A percentile compares a stretch with the other conserved stretches of the same genome.
phyloP scores from a whole-genome alignment of 2,888 invertebrate species.

The Drosophila helvetica region DNA sequence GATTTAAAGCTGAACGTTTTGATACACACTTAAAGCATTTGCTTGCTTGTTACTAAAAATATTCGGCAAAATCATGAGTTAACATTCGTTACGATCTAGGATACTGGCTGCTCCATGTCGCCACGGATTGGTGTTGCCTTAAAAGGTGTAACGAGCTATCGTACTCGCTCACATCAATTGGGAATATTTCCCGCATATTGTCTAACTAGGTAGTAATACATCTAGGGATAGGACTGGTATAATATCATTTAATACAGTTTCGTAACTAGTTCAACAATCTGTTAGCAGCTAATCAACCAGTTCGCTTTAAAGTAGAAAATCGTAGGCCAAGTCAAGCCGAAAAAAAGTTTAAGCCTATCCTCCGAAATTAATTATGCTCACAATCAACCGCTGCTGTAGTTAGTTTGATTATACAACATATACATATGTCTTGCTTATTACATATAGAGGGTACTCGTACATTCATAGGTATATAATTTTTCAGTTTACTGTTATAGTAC shows the following conservation, averaged over 20 bases:
- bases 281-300: slow-evolving; percentile 39
- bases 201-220: slow-evolving; percentile 77
- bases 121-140: slow-evolving; percentile 60
- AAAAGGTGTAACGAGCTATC: slow-evolving; percentile 59
- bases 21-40: slow-evolving; percentile 60
- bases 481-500: slow-evolving; percentile 26
- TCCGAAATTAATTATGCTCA: slow-evolving; percentile 20
- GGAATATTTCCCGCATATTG: slow-evolving; percentile 79
- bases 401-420: slow-evolving; percentile 21
- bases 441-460: neutral
- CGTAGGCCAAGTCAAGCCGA: slow-evolving; percentile 17
- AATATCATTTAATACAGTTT: slow-evolving; percentile 27
- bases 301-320: slow-evolving; percentile 21
- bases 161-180: slow-evolving; percentile 46
- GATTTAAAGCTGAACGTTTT: slow-evolving; percentile 42
- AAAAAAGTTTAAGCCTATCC: slow-evolving; percentile 8
- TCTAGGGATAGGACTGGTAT: slow-evolving; percentile 41
- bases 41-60: slow-evolving; percentile 16
- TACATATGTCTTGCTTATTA: slow-evolving; percentile 11
- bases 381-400: slow-evolving; percentile 27
- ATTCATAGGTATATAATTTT: slow-evolving; percentile 23
- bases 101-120: slow-evolving; percentile 4
- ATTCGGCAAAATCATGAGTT: slow-evolving; percentile 7
- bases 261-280: slow-evolving; percentile 11
- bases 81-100: slow-evolving; percentile 28